A percentile compares a stretch with the other conserved stretches of the same genome.
Evolutionary conservation across 2,113 vertebrate species (phyloP).

Genomic region (Bambusicola thoracicus): DNA sequence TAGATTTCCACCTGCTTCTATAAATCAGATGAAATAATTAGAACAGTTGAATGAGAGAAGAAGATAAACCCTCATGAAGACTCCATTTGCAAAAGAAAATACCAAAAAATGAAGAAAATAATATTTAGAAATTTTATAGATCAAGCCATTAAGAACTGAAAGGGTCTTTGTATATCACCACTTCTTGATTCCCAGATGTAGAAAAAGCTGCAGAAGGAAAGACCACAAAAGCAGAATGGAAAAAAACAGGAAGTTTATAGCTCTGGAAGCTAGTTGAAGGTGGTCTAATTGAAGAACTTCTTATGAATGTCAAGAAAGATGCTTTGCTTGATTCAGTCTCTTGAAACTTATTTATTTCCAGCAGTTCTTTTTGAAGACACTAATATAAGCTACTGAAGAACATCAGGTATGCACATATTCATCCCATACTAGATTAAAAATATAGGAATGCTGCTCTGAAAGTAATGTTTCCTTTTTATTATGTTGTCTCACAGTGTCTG

Average conservation of each 20-base stretch:
- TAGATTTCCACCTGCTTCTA: not conserved
- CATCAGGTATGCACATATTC: not conserved
- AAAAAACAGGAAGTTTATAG: not conserved
- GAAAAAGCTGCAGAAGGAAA: not conserved
- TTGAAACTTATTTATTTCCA: not conserved
- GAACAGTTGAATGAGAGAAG: not conserved
- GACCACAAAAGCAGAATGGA: not conserved
- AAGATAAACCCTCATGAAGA: accelerated
- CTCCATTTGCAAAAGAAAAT: not conserved
- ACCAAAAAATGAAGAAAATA: not conserved
- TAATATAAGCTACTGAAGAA: not conserved
- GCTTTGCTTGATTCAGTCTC: not conserved
- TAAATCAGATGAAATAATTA: not conserved
- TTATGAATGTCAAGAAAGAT: not conserved
- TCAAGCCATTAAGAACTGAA: not conserved
- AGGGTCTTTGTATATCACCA: not conserved
- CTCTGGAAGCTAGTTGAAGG: not conserved
- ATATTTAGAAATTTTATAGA: accelerated
- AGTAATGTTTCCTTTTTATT: not conserved
- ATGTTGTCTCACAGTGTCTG: not conserved
- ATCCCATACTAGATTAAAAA: not conserved
- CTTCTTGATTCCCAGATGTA: not conserved
- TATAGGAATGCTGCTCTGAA: not conserved
- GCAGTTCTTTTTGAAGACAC: not conserved
- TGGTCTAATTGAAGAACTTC: not conserved